Evolutionary conservation across 2,113 vertebrate species (phyloP), one percentile per base, ranked within the genome.

Genomic region (Brachypteracias leptosomus): DNA sequence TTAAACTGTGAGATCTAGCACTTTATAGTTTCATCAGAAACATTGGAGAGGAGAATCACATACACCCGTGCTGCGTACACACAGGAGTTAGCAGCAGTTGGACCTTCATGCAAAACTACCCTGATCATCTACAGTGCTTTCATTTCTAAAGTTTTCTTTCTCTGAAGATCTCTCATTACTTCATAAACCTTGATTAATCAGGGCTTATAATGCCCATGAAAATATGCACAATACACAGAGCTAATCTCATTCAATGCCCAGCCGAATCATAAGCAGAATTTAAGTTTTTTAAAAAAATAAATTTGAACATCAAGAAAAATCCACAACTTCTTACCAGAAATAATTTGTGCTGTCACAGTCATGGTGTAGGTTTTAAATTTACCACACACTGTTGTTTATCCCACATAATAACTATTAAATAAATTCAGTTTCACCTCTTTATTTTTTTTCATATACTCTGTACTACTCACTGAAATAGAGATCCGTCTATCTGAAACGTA

Each of bases 101-200:
- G 38, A 78, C 33, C 29, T 55, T 87, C 42, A 47, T 54, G 12
- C 15, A 78, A 67, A 94, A 89, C 36, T 77, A 51, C 25, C 13
- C 16, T 55, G 29, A 74, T 89, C 13, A 59, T 63, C 66, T 82
- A 16, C 1, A 6, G 4, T 58, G 52, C 8, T 70, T 95, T 65
- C 0, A 46, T 54, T 95, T 89, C 28, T 77, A 20, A 79, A 58
- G 28, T 58, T 67, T 73, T 83, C 31, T 81, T 96, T 71, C 47
- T 79, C 47, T 87, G 28, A 71, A 77, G 17, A 54, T 67, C 20
- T 87, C 63, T 80, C 28, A 54, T 61, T 87, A 54, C 33, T 87
- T 81, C 33, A 38, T 63, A 88, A 72, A 67, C 47, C 18, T 95
- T 91, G 57, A 80, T 92, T 86, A 91, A 81, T 74, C 46, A 59